phyloP scores from a whole-genome alignment of 1,140 invertebrate genomes.

The Gerris buenoi region DNA sequence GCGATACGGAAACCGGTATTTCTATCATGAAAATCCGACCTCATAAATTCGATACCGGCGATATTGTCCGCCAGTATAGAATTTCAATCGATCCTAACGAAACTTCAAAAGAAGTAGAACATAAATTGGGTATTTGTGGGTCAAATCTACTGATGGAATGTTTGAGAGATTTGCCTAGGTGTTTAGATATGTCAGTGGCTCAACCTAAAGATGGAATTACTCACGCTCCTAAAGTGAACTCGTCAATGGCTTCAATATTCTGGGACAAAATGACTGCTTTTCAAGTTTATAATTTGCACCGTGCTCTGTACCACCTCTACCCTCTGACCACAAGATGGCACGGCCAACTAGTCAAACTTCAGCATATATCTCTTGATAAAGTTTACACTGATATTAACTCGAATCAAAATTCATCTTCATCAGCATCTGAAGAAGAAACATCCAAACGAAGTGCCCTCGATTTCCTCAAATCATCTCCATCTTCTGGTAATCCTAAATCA shows the following conservation, averaged over 20 bases:
- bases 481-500: too few relatives aligned
- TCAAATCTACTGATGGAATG: constrained; percentile 48
- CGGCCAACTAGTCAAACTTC: constrained; percentile 12
- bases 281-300: constrained; percentile 46
- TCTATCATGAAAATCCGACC: constrained; percentile 79
- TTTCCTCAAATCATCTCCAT: constrained; percentile 14
- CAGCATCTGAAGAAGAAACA: too few relatives aligned
- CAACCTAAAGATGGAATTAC: constrained; percentile 45
- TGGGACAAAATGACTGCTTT: constrained; percentile 44
- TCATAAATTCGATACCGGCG: constrained; percentile 73
- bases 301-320: constrained; percentile 47
- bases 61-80: constrained; percentile 52
- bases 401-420: background rate
- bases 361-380: constrained; percentile 10
- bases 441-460: constrained; percentile 15
- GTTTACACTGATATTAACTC: background rate
- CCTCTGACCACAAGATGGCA: constrained; percentile 37
- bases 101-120: constrained; percentile 47
- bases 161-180: constrained; percentile 40
- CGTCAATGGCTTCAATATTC: constrained; percentile 38
- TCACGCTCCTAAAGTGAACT: constrained; percentile 56
- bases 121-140: constrained; percentile 48
- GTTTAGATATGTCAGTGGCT: constrained; percentile 37
- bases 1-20: constrained; percentile 67
- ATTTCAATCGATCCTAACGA: constrained; percentile 43